Base-by-base conservation (phyloP, 2,113 vertebrate species). In the Nibea coibor region DNA sequence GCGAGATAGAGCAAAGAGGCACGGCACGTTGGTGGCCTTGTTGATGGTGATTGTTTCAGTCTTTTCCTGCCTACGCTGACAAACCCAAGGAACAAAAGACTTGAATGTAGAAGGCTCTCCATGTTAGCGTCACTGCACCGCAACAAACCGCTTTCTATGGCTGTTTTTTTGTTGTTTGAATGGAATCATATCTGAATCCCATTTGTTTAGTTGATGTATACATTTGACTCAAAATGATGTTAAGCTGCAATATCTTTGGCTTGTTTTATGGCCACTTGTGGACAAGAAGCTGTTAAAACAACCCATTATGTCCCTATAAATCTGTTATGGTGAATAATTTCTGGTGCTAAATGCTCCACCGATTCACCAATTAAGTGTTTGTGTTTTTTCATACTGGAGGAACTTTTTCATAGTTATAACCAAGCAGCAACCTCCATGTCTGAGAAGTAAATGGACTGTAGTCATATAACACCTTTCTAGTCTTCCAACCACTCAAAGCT, bases 31-130 rank as follows among this genome's bases (percentile, higher is more conserved):
- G 51, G 31, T 24, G 28, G 26, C 63, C 24, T 66, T 70, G 5
- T 74, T 54, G 35, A 4, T 75, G 26, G 19, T 35, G 63, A 59
- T 71, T 65, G 70, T 82, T 28, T 35, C 11, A 45, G n/a, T 10
- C 24, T 45, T 64, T 53, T 72, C 7, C 16, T 22, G 19, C 43
- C 62, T 54, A 75, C 11, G 1, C 59, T 51, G 3, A 19, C n/a
- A 76, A 72, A 19, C 1, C 17, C 24, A 64, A 48, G 59, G 65
- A 58, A 28, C 20, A 71, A 51, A 75, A 16, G 14, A 62, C 7
- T 39, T 65, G 19, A 72, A 57, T 50, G 19, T 45, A 59, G 22
- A 47, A 59, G 5, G 45, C 19, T 19, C 3, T 61, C 12, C 10
- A 47, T 62, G 65, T 26, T 50, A 16, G 17, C 24, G 3, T 50